Evolutionary conservation across 2,113 vertebrate genomes (phyloP), one percentile per base, ranked within the genome.

Genomic region (Grantiella picta): DNA sequence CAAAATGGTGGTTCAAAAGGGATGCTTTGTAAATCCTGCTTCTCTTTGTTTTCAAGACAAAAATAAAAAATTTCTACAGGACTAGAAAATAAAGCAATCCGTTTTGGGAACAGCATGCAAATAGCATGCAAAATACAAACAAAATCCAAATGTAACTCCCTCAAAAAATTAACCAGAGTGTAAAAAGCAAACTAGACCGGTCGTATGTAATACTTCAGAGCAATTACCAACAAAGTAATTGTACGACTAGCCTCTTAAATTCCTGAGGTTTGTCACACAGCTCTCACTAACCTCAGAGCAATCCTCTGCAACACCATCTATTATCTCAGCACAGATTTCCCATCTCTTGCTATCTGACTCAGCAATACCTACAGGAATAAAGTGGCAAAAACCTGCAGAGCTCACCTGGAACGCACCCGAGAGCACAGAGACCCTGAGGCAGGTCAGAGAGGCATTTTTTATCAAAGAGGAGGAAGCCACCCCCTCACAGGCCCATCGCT

Each of bases 401-500:
- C 35, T 33, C 72, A 19, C 50, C 60, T 6, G 56, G 11, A 17
- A 4, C 4, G 35, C 44, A 3, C 4, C 18, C 2, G 33, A 11
- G 44, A 19, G 12, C 31, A 1, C 15, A 4, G 3, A 7, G 35
- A 9, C 24, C 11, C 11, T 2, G 29, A 5, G 44, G 31, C 12
- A 1, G 0, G 15, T 7, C 44, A 3, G 11, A 12, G 3, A 2
- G 6, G 33, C 9, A 1, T 5, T 31, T 9, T 17, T 9, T 38
- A 5, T 1, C 8, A 2, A 3, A 8, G 1, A 2, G 3, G 5
- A 3, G 24, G 6, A 22, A 21, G 5, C 7, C 42, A 4, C 19
- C 27, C 12, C 6, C 5, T 2, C 25, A 3, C 29, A 5, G 14
- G 24, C 49, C 45, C 53, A 1, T 2, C 6, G 6, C n/a, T 0